Conservation (phyloP, 2,797 vertebrate genomes). For the Malacoctenus gilli region DNA sequence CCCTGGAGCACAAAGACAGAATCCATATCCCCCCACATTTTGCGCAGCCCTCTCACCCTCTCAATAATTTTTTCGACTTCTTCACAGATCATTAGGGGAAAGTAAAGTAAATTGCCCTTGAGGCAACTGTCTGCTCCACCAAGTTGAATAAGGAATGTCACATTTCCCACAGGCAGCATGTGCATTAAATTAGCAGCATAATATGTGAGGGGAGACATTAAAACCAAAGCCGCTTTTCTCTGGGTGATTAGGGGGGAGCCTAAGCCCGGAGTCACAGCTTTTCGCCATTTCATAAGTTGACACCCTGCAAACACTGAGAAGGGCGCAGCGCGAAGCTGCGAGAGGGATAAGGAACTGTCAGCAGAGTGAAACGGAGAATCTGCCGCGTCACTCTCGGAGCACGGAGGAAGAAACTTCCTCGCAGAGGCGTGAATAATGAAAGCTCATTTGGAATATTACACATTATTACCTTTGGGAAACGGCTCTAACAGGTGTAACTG, state of each 20-base stretch:
- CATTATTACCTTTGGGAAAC: constrained; percentile 40
- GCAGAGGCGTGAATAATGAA: constrained; percentile 41
- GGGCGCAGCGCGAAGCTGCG: constrained; percentile 31
- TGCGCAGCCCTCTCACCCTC: neutral
- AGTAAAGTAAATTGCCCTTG: constrained; percentile 10
- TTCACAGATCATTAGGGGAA: neutral
- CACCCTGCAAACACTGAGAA: constrained; percentile 43
- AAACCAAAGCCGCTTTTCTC: constrained; percentile 47
- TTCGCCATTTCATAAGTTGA: constrained; percentile 62
- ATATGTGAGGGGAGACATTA: constrained; percentile 50
- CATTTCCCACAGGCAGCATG: constrained; percentile 28
- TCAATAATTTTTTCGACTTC: neutral
- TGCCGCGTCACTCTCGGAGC: constrained; percentile 39
- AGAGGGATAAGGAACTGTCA: constrained; percentile 42
- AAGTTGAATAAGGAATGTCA: constrained; percentile 38
- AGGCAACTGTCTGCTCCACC: constrained; percentile 10
- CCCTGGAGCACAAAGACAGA: neutral
- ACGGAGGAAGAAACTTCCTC: constrained; percentile 39
- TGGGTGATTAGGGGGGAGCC: constrained; percentile 32
- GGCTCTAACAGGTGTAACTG: constrained; percentile 30
- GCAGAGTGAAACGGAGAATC: constrained; percentile 42
- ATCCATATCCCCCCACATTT: neutral
- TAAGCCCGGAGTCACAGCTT: constrained; percentile 45
- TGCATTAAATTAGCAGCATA: constrained; percentile 61
- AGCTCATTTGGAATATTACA: constrained; percentile 40